Evolutionary conservation across 2,113 vertebrate genomes (phyloP), one percentile per base, ranked within the genome.

Genomic region (Empidonax alnorum): DNA sequence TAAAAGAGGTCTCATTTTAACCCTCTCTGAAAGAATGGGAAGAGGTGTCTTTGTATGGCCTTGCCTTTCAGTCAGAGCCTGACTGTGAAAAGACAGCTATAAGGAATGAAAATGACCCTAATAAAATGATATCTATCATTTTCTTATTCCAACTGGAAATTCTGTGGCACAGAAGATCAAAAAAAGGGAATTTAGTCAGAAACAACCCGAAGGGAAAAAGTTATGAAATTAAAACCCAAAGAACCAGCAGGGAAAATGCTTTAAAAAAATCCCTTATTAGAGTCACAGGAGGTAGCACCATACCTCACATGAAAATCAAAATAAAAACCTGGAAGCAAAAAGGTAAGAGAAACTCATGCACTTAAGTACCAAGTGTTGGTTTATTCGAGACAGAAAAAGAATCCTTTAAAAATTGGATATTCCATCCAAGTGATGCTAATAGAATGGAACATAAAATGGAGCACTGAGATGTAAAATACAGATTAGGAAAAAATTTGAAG

Each of bases 211-310:
- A 90, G 94, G 90, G 61, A 39, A 85, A 85, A 94, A 83, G 35
- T 95, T 93, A 95, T 74, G 71, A 94, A 96, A 96, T 96, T 96
- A 93, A 95, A 96, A 95, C 93, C 65, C 73, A 92, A 88, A 90
- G 89, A 96, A 89, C 69, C 95, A 96, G 93, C 91, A 92, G 94
- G 92, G 62, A 87, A 79, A 93, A 61, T 65, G 67, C 76, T 95
- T 93, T 69, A 2, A 39, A 95, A 91, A 93, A 90, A 87, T 83
- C 84, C 39, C 71, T 89, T 95, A 96, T 96, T 96, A 95, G 81
- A 95, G 61, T 93, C 96, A 95, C 97, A 96, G 95, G 94, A 94
- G 96, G 96, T 93, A 97, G 85, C 41, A 6, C 79, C 52, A 75
- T 90, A 78, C 15, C 44, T 41, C 31, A 84, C 77, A 96, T 83